These are phyloP conservation scores for Malthinus seriepunctatus DNA, from an alignment of 2,888 invertebrate species.

Conservation along the genomic window DNA sequence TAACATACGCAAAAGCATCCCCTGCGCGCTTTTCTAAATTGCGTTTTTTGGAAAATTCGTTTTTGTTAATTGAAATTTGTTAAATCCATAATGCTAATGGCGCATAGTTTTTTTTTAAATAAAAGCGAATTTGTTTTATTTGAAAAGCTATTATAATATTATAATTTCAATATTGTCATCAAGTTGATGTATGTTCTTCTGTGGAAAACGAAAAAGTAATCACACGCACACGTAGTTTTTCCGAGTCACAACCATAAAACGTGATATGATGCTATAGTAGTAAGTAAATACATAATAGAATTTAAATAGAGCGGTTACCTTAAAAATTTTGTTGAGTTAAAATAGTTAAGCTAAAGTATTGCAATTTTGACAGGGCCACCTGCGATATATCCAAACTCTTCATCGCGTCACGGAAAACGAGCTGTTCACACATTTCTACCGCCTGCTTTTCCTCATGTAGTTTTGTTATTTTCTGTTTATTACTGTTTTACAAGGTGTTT, in stretches of 20 bases:
- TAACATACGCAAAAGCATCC: slow-evolving; percentile 33
- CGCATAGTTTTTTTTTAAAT: too few relatives aligned
- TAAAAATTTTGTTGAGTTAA: slow-evolving; percentile 19
- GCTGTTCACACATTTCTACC: slow-evolving; percentile 24
- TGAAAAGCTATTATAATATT: too few relatives aligned
- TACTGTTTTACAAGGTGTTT: slow-evolving; percentile 20
- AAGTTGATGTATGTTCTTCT: too few relatives aligned
- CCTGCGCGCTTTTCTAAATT: slow-evolving; percentile 23
- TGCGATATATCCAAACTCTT: slow-evolving; percentile 34
- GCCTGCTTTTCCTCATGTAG: slow-evolving; percentile 24
- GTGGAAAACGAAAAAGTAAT: too few relatives aligned
- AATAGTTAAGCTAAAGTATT: slow-evolving; percentile 25
- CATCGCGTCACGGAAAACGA: slow-evolving; percentile 27
- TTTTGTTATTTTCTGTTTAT: slow-evolving; percentile 27
- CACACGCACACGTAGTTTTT: too few relatives aligned
- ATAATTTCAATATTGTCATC: too few relatives aligned
- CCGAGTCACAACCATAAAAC: too few relatives aligned
- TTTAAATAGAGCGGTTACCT: too few relatives aligned
- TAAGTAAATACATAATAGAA: too few relatives aligned
- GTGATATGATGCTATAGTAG: too few relatives aligned
- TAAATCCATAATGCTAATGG: too few relatives aligned
- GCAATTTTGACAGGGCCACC: slow-evolving; percentile 36
- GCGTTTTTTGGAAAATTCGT: slow-evolving; percentile 12
- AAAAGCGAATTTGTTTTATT: too few relatives aligned
- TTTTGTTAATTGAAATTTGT: slow-evolving; percentile 1